A percentile compares a stretch with the other conserved stretches of the same genome.
Evolutionary conservation across 2,113 vertebrate genomes (phyloP).

Genomic region (Paramormyrops kingsleyae): DNA sequence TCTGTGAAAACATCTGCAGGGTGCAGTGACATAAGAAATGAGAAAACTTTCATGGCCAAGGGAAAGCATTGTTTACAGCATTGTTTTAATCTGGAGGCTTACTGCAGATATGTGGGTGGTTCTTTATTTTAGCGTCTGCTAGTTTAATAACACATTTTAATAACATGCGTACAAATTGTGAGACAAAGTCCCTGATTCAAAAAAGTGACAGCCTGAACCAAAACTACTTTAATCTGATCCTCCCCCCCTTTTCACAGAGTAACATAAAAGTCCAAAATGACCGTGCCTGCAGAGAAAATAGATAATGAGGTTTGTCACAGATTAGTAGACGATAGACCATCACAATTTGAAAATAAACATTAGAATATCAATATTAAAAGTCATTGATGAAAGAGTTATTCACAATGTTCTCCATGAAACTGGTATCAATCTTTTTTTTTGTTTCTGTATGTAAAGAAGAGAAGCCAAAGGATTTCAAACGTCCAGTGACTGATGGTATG

Average conservation of each 20-base stretch:
- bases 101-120: not conserved
- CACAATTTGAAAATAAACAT: not conserved
- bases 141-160: not conserved
- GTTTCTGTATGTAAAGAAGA: slow-evolving; percentile 25
- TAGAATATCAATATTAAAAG: not conserved
- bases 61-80: not conserved
- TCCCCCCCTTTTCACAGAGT: not conserved
- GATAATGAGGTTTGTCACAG: not conserved
- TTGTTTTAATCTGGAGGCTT: not conserved
- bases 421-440: not conserved
- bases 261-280: not conserved
- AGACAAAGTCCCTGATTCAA: not conserved
- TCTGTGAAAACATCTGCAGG: not conserved
- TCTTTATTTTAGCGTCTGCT: not conserved
- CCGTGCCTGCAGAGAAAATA: not conserved
- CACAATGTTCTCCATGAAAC: not conserved
- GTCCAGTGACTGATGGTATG: slow-evolving; percentile 22
- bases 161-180: not conserved
- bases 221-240: not conserved
- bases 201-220: not conserved
- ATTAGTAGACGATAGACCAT: not conserved
- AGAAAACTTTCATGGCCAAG: not conserved
- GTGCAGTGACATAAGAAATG: not conserved
- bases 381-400: not conserved
- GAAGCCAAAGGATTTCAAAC: slow-evolving; percentile 26